phyloP scores from a whole-genome alignment of 2,797 vertebrate genomes.

The Helarctos malayanus region DNA sequence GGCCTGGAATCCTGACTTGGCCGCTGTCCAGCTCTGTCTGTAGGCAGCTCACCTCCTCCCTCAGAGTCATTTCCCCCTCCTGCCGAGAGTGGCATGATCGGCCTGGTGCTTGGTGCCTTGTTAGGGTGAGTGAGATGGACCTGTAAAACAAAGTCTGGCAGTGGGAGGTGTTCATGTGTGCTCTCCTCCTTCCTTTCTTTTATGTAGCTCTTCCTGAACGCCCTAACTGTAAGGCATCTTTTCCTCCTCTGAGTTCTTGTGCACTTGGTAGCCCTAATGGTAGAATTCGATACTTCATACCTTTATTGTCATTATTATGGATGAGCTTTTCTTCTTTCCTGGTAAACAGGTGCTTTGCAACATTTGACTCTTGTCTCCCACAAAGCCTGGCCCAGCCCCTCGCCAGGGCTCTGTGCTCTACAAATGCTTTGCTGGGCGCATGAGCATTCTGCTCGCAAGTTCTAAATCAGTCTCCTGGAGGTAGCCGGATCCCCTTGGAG shows the following conservation, averaged over 20 bases:
- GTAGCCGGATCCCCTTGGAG: slow-evolving; percentile 44
- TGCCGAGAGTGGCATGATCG: not conserved
- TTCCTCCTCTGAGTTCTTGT: not conserved
- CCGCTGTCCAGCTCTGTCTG: not conserved
- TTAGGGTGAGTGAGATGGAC: not conserved
- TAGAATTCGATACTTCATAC: not conserved
- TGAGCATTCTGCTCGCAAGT: not conserved
- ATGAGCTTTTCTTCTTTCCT: not conserved
- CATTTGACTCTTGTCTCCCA: not conserved
- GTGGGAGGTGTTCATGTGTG: not conserved
- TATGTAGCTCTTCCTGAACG: not conserved
- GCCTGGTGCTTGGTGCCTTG: no score
- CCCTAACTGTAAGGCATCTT: not conserved
- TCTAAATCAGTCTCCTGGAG: slow-evolving; percentile 65
- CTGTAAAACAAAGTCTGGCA: not conserved
- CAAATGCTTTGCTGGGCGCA: not conserved
- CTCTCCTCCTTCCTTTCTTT: not conserved
- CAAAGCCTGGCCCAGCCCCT: not conserved
- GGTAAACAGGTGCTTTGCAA: not conserved
- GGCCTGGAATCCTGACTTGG: not conserved
- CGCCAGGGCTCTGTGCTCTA: not conserved
- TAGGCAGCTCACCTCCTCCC: not conserved
- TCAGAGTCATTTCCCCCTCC: not conserved
- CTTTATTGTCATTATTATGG: not conserved
- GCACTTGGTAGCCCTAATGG: not conserved